Base-by-base conservation (phyloP, 2,797 vertebrate species). In the Hypotaenidia okinawae region DNA sequence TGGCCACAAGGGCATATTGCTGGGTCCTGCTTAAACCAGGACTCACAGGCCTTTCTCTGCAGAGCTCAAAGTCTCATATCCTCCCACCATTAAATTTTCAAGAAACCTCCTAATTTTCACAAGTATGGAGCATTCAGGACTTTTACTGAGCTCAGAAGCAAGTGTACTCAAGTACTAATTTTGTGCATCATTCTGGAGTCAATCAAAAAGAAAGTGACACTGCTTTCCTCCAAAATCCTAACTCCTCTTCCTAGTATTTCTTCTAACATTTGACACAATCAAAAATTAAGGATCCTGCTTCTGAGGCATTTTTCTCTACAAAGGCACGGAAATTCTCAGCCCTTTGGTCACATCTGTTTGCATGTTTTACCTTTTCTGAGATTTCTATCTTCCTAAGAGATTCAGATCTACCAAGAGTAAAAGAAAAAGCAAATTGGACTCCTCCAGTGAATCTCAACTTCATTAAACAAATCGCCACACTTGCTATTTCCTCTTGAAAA, bases 401-500 rank as follows among this genome's bases (percentile, higher is more conserved):
- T 84, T 66, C 51, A 72, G 17, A 75, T 91, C 55, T 35, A 84
- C 13, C 47, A 27, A 77, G 24, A 72, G 62, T 27, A 89, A 87
- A 91, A 89, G 39, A 64, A 75, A 82, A 81, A 66, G 30, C 17
- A 93, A 85, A 84, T 81, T 63, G 91, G 89, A 91, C 69, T 87
- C 82, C 89, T 84, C 41, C 62, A 72, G 84, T 73, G 87, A 93
- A 91, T 87, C 41, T 81, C 66, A 78, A 75, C 89, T 68, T 72
- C 57, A 83, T 96, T 94, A 94, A 92, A 94, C 73, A 94, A 94
- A 86, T 75, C 76, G 87, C 69, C 68, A 94, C 87, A 94, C 73
- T 92, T 86, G 59, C n/a, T 37, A 86, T 69, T 93, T 96, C 95
- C 96, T 96, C 79, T 92, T 96, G 94, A 85, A 96, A 93, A 92